These are phyloP conservation scores for Mirza zaza DNA, from an alignment of 2,113 vertebrate genomes.

Conservation along the genomic window DNA sequence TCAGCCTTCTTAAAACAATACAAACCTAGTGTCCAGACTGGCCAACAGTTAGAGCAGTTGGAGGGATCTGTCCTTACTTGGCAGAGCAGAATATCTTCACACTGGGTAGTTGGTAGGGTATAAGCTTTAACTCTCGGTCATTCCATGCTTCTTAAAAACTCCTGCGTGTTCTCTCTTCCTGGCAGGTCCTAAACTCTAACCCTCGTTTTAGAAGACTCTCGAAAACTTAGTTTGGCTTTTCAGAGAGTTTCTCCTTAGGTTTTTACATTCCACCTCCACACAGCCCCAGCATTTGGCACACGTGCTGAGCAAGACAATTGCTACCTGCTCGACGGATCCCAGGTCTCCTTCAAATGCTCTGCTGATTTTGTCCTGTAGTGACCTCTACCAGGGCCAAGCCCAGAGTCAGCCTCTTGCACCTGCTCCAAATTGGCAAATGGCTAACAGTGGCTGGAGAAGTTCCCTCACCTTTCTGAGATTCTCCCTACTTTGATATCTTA, in stretches of 20 bases:
- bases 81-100: neutral
- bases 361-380: neutral
- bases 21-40: neutral
- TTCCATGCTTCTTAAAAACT: neutral
- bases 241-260: neutral
- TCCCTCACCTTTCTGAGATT: neutral
- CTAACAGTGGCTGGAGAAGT: neutral
- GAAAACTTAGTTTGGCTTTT: neutral
- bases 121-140: neutral
- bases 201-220: neutral
- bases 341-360: neutral
- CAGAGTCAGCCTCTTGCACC: neutral
- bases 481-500: neutral
- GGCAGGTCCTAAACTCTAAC: neutral
- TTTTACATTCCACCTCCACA: neutral
- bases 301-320: neutral
- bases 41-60: neutral
- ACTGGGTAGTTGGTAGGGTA: neutral
- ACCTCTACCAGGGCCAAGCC: neutral
- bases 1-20: neutral
- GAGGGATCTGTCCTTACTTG: neutral
- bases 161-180: neutral
- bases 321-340: neutral
- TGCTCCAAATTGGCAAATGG: neutral
- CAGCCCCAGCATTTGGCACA: neutral